These are phyloP conservation scores for Drosophila paulistorum DNA, from an alignment of 1,140 invertebrate genomes.

Conservation along the genomic window DNA sequence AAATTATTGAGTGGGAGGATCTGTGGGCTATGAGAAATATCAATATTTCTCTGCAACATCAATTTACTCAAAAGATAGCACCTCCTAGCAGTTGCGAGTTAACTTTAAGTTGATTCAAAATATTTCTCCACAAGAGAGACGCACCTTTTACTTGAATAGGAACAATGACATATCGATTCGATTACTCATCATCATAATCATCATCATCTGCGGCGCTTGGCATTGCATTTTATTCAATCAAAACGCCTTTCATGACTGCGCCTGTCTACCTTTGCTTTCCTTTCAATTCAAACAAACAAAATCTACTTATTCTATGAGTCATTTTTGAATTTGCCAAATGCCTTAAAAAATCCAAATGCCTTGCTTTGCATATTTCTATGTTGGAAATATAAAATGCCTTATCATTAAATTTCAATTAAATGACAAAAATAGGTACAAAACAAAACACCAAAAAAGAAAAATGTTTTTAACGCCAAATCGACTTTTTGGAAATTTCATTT, in stretches of 20 bases:
- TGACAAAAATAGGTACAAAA: slow-evolving; percentile 48
- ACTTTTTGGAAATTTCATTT: slow-evolving; percentile 71
- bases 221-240: slow-evolving; percentile 11
- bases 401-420: slow-evolving; percentile 82
- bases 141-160: slow-evolving; percentile 21
- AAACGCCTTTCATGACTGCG: slow-evolving; percentile 8
- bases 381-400: slow-evolving; percentile 55
- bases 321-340: slow-evolving; percentile 31
- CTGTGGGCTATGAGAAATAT: too few species aligned
- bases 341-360: slow-evolving; percentile 48
- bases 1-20: too few species aligned
- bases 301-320: slow-evolving; percentile 34
- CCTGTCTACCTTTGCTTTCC: background rate
- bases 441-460: slow-evolving; percentile 31
- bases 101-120: background rate
- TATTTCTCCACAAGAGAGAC: background rate
- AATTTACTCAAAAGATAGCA: too few species aligned
- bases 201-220: slow-evolving; percentile 14
- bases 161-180: slow-evolving; percentile 33
- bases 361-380: slow-evolving; percentile 30
- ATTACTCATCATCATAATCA: slow-evolving; percentile 51
- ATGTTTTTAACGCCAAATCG: slow-evolving; percentile 79
- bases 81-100: background rate
- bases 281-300: slow-evolving; percentile 14
- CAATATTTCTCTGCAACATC: too few species aligned